Evolutionary conservation across 1,140 invertebrate species (phyloP).

Genomic region (Drosophila cardini): DNA sequence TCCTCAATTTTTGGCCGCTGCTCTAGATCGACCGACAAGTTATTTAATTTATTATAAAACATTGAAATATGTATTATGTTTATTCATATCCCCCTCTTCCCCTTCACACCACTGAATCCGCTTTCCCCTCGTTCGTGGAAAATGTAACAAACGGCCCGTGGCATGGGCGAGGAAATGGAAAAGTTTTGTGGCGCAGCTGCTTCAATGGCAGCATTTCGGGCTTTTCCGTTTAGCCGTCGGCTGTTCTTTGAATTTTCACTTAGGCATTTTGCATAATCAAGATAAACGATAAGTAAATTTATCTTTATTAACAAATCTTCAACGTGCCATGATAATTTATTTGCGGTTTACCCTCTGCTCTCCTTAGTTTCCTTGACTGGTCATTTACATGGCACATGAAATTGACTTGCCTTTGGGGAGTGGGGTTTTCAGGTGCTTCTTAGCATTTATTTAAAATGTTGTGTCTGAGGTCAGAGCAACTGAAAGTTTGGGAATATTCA

Average conservation of each 20-base stretch:
- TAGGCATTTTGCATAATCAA: constrained; percentile 82
- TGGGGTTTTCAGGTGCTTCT: background rate
- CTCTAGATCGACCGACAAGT: constrained; percentile 65
- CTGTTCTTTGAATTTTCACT: constrained; percentile 77
- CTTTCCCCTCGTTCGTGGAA: constrained; percentile 14
- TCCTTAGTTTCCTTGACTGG: constrained; percentile 46
- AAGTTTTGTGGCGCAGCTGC: constrained; percentile 73
- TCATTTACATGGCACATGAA: constrained; percentile 51
- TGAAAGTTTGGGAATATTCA: constrained; percentile 16
- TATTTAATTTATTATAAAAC: constrained; percentile 83
- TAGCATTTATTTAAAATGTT: constrained; percentile 8
- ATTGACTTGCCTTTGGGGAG: constrained; percentile 55
- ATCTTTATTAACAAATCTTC: constrained; percentile 83
- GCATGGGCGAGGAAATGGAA: constrained; percentile 66
- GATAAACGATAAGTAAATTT: constrained; percentile 83
- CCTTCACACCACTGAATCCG: background rate
- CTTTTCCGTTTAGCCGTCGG: constrained; percentile 26
- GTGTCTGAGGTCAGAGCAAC: constrained; percentile 17
- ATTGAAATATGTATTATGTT: constrained; percentile 81
- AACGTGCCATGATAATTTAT: constrained; percentile 76
- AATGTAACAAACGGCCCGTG: constrained; percentile 41
- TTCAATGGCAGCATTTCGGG: constrained; percentile 21
- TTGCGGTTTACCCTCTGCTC: constrained; percentile 60
- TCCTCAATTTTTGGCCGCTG: constrained; percentile 34
- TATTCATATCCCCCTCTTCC: constrained; percentile 46